Conservation (phyloP, 2,888 invertebrate species). For the Agrotis clavis region DNA sequence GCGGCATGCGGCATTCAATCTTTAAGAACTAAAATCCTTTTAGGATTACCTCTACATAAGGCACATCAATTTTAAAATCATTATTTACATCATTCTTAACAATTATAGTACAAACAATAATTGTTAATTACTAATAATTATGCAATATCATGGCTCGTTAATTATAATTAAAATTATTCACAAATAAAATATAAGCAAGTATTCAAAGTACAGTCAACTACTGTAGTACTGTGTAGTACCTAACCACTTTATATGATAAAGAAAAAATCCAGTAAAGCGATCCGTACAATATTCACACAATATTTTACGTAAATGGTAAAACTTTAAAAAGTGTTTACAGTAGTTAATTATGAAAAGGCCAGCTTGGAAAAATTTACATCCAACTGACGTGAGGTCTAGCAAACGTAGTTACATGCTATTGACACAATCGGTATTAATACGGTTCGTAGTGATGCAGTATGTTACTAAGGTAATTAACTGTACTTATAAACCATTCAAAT, state of each 20-base stretch:
- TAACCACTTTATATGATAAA: not conserved
- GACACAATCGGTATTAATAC: too few relatives aligned
- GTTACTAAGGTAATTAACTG: constrained; percentile 16
- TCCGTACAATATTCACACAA: too few relatives aligned
- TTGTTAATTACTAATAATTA: constrained; percentile 33
- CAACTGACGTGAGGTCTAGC: too few relatives aligned
- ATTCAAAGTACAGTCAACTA: constrained; percentile 15
- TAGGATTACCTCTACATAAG: constrained; percentile 29
- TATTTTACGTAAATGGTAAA: too few relatives aligned
- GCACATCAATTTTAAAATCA: constrained; percentile 7
- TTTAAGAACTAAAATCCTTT: constrained; percentile 27
- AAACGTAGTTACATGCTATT: too few relatives aligned
- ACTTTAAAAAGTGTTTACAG: too few relatives aligned
- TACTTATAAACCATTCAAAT: not conserved
- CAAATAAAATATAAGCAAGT: constrained; percentile 6
- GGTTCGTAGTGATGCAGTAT: not conserved
- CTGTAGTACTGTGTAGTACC: not conserved
- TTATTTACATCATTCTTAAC: constrained; percentile 38
- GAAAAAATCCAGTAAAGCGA: not conserved
- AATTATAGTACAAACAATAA: constrained; percentile 32
- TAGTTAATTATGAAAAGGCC: too few relatives aligned
- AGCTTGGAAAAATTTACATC: too few relatives aligned
- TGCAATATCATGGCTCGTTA: constrained; percentile 48
- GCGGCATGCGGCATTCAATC: not conserved
- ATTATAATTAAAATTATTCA: constrained; percentile 14